Percentiles rank a stretch among this genome's conserved stretches.
Conservation (phyloP, 2,888 invertebrate species). For the Microctonus brassicae region DNA sequence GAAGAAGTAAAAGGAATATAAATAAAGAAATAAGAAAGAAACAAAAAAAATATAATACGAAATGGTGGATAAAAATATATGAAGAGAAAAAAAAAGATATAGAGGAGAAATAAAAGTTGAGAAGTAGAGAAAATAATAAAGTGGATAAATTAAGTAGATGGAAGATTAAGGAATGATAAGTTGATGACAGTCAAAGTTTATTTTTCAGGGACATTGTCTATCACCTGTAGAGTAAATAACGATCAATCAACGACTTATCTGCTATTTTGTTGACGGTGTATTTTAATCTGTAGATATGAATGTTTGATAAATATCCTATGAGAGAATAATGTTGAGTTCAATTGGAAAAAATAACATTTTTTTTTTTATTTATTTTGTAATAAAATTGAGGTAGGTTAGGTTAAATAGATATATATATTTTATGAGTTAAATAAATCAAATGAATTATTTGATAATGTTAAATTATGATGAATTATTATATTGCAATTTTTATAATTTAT, state of each 20-base stretch:
- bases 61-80: no score
- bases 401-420: no score
- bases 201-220: conserved; percentile 45
- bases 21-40: neutral
- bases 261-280: conserved; percentile 23
- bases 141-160: neutral
- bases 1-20: neutral
- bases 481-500: no score
- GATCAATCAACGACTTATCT: conserved; percentile 47
- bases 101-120: neutral
- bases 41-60: neutral
- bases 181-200: conserved; percentile 11
- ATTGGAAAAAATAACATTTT: no score
- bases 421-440: no score
- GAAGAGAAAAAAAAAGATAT: neutral
- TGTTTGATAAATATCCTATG: no score
- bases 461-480: no score
- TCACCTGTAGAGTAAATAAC: conserved; percentile 58
- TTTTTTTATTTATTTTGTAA: no score
- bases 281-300: no score
- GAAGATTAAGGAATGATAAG: neutral
- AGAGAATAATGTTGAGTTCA: no score
- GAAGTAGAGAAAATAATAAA: neutral
- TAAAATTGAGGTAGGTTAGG: no score
- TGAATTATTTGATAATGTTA: no score